Conservation (phyloP, 2,888 invertebrate genomes). For the Ceraclea dissimilis region DNA sequence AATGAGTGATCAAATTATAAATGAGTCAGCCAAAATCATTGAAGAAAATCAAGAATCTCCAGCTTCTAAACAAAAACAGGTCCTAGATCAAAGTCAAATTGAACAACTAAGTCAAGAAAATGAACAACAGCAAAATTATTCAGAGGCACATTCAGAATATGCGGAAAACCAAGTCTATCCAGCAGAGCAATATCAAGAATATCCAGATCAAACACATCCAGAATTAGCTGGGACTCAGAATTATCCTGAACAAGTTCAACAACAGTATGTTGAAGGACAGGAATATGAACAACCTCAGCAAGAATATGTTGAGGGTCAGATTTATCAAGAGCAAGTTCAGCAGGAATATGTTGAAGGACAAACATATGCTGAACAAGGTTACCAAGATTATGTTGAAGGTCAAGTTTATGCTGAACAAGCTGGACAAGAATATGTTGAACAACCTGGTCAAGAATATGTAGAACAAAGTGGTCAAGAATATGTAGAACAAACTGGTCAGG, state of each 20-base stretch:
- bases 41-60: no score
- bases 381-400: background rate
- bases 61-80: no score
- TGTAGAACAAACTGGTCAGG: background rate
- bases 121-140: background rate
- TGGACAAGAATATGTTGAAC: background rate
- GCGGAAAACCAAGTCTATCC: conserved; percentile 13
- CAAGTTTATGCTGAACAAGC: background rate
- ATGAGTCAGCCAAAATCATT: no score
- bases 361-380: background rate
- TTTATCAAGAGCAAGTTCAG: conserved; percentile 30
- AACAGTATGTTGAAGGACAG: conserved; percentile 5
- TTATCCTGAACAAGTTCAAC: conserved; percentile 30
- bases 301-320: conserved; percentile 27
- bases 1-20: no score
- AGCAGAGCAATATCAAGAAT: conserved; percentile 15
- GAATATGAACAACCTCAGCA: conserved; percentile 26
- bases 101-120: background rate
- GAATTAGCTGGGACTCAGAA: background rate
- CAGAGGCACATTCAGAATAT: background rate
- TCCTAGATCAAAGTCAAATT: background rate
- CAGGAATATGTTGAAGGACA: conserved; percentile 32
- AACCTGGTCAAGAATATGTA: background rate
- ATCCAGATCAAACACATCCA: conserved; percentile 1
- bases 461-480: background rate